Evolutionary conservation across 2,888 invertebrate species (phyloP).

Genomic region (Crepidodera aurea): DNA sequence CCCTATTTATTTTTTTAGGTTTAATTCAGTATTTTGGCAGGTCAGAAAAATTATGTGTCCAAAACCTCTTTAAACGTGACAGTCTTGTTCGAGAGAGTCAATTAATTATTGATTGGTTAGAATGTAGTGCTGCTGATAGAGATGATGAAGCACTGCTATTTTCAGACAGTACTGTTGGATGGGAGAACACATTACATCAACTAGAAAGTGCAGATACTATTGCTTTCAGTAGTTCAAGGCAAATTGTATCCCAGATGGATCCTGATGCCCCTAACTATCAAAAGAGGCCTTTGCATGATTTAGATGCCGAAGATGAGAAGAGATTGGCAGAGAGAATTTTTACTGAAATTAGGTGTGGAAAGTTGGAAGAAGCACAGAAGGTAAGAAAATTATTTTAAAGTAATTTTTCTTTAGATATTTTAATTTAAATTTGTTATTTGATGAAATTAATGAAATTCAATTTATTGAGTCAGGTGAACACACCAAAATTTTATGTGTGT

Average conservation of each 20-base stretch:
- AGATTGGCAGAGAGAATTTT: slow-evolving; percentile 71
- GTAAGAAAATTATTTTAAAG: too few species aligned
- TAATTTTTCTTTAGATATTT: background rate
- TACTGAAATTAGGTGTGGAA: slow-evolving; percentile 83
- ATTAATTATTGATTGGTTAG: slow-evolving; percentile 92
- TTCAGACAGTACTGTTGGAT: slow-evolving; percentile 83
- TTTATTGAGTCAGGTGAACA: too few species aligned
- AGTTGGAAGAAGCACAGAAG: slow-evolving; percentile 83
- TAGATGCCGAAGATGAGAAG: slow-evolving; percentile 84
- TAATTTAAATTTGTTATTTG: too few species aligned
- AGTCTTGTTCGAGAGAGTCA: slow-evolving; percentile 73
- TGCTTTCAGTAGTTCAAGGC: slow-evolving; percentile 67
- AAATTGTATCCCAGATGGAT: slow-evolving; percentile 74
- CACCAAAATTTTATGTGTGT: too few species aligned
- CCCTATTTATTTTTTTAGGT: too few species aligned
- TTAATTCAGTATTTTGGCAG: slow-evolving; percentile 55
- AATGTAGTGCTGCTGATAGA: slow-evolving; percentile 75
- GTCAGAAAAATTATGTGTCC: slow-evolving; percentile 70
- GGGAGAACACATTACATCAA: slow-evolving; percentile 91
- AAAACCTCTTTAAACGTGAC: slow-evolving; percentile 67
- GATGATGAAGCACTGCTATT: slow-evolving; percentile 71
- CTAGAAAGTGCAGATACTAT: slow-evolving; percentile 66
- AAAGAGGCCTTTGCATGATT: slow-evolving; percentile 79
- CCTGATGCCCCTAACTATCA: slow-evolving; percentile 90
- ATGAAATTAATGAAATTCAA: too few species aligned